Evolutionary conservation across 2,113 vertebrate species (phyloP).

Genomic region (Psittacula cyanocephala): DNA sequence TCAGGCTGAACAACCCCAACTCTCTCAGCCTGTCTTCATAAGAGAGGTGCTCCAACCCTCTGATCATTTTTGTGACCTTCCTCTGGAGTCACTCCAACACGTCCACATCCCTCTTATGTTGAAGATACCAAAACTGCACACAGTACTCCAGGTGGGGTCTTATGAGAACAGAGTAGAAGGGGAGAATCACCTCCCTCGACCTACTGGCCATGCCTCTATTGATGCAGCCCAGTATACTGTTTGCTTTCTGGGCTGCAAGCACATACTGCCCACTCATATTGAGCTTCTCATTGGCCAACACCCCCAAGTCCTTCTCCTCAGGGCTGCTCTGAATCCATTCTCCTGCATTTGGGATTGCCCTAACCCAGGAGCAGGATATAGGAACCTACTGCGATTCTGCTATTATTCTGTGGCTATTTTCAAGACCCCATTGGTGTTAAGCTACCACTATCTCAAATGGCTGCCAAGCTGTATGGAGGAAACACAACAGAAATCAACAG

Average conservation of each 20-base stretch:
- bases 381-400: not conserved
- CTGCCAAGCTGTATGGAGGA: not conserved
- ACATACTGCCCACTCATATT: not conserved
- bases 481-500: rapidly evolving
- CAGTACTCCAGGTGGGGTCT: not conserved
- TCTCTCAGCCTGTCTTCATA: not conserved
- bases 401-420: not conserved
- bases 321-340: not conserved
- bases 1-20: not conserved
- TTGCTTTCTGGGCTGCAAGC: not conserved
- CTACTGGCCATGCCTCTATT: not conserved
- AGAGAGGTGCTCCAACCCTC: not conserved
- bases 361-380: not conserved
- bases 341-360: not conserved
- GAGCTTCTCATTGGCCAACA: not conserved
- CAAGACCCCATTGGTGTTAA: not conserved
- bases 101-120: not conserved
- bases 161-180: not conserved
- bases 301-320: not conserved
- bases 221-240: not conserved
- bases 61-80: not conserved
- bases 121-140: not conserved
- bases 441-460: not conserved
- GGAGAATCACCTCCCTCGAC: not conserved
- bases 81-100: not conserved